These are phyloP conservation scores for Eurystomus gularis DNA, from an alignment of 2,113 vertebrate species.

Conservation along the genomic window DNA sequence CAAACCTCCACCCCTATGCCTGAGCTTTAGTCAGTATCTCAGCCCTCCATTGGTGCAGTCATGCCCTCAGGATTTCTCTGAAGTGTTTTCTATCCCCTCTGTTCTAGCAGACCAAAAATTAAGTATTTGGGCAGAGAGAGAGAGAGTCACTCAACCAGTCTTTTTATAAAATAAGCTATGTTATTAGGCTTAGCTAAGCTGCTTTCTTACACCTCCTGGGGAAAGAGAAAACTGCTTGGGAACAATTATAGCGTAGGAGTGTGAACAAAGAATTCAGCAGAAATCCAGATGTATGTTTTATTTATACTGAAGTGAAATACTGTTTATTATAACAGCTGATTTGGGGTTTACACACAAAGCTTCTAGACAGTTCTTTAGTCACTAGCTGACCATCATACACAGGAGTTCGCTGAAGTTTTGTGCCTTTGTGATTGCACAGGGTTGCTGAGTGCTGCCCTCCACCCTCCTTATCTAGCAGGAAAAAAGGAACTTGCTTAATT, in stretches of 20 bases:
- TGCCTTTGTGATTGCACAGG: slow-evolving; percentile 13
- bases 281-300: neutral
- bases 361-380: slow-evolving; percentile 6
- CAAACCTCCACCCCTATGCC: neutral
- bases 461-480: neutral
- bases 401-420: neutral
- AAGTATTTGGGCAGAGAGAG: neutral
- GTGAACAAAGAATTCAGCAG: neutral
- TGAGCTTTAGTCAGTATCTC: neutral
- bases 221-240: neutral
- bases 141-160: neutral
- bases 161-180: neutral
- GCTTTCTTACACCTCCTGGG: neutral
- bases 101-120: neutral
- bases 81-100: neutral
- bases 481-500: slow-evolving; percentile 6
- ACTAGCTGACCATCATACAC: neutral
- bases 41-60: neutral
- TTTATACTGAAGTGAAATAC: neutral
- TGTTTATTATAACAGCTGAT: neutral
- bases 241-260: neutral
- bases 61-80: neutral
- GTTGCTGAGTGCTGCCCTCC: neutral
- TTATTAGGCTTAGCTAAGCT: slow-evolving; percentile 4
- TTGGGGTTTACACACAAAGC: neutral